Conservation (phyloP, 2,888 invertebrate genomes). For the Leptothorax acervorum region DNA sequence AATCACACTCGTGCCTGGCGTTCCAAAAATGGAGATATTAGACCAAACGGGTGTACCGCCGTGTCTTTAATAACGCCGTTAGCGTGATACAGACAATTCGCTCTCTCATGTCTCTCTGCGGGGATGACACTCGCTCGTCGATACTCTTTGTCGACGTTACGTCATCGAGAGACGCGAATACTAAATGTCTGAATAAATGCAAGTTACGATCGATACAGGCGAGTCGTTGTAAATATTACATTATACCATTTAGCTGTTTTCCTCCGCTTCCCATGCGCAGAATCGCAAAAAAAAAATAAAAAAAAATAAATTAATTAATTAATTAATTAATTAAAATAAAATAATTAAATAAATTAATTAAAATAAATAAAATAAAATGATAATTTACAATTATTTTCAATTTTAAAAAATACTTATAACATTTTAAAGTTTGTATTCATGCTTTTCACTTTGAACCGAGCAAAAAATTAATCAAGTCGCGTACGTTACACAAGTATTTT, state of each 20-base stretch:
- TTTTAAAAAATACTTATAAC: too few relatives aligned
- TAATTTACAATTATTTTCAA: too few relatives aligned
- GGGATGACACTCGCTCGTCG: constrained; percentile 42
- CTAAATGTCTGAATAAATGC: constrained; percentile 47
- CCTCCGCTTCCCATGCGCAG: too few relatives aligned
- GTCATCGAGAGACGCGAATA: constrained; percentile 34
- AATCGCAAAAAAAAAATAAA: too few relatives aligned
- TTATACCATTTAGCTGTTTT: background rate
- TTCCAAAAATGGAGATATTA: constrained; percentile 17
- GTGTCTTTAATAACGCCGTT: constrained; percentile 21
- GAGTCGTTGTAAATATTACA: constrained; percentile 49
- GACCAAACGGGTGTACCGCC: background rate
- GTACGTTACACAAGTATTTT: too few relatives aligned
- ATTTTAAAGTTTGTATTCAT: too few relatives aligned
- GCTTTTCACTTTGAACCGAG: too few relatives aligned
- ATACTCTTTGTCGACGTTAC: constrained; percentile 36
- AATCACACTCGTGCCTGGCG: background rate
- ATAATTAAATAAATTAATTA: too few relatives aligned
- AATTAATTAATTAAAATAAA: too few relatives aligned
- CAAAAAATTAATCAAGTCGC: too few relatives aligned
- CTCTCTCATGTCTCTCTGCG: background rate
- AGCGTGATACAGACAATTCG: background rate
- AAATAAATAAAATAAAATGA: too few relatives aligned
- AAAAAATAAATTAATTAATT: too few relatives aligned
- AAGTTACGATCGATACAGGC: constrained; percentile 54